Evolutionary conservation across 2,797 vertebrate genomes (phyloP).

Genomic region (Xenentodon cancila): DNA sequence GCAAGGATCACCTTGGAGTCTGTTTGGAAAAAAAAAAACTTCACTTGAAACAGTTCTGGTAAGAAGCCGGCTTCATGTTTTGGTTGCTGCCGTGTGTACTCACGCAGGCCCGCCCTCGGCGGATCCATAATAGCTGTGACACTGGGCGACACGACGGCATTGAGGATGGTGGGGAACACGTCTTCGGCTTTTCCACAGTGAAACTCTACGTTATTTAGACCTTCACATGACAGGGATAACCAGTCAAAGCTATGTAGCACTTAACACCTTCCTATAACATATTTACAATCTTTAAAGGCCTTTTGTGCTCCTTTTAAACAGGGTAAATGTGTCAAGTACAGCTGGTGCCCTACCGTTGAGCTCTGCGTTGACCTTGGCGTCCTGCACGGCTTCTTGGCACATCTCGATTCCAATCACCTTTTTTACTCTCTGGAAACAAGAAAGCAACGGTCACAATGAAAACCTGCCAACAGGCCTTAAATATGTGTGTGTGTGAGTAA

Average conservation of each 20-base stretch:
- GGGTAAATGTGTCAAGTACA: no score
- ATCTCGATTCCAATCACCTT: slow-evolving; percentile 95
- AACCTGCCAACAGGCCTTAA: background rate
- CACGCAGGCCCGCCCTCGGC: slow-evolving; percentile 94
- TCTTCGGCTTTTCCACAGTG: slow-evolving; percentile 96
- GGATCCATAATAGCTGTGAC: slow-evolving; percentile 93
- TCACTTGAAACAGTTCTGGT: background rate
- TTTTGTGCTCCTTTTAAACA: no score
- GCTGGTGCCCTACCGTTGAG: slow-evolving; percentile 84
- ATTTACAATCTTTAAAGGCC: no score
- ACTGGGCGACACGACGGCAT: slow-evolving; percentile 81
- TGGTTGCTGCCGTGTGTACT: slow-evolving; percentile 59
- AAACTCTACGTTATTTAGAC: slow-evolving; percentile 90
- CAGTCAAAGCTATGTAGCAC: background rate
- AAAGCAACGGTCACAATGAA: background rate
- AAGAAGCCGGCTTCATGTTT: background rate
- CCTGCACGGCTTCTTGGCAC: slow-evolving; percentile 94
- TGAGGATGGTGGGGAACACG: slow-evolving; percentile 89
- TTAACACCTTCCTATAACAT: no score
- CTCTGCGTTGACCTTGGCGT: slow-evolving; percentile 90
- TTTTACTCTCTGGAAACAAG: slow-evolving; percentile 86
- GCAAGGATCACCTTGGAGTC: slow-evolving; percentile 96
- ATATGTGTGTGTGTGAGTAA: no score
- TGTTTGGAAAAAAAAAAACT: slow-evolving; percentile 40
- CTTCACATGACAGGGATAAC: slow-evolving; percentile 62